Evolutionary conservation across 1,140 invertebrate genomes (phyloP), one percentile per base, ranked within the genome.

Genomic region (Hylaeus anthracinus): DNA sequence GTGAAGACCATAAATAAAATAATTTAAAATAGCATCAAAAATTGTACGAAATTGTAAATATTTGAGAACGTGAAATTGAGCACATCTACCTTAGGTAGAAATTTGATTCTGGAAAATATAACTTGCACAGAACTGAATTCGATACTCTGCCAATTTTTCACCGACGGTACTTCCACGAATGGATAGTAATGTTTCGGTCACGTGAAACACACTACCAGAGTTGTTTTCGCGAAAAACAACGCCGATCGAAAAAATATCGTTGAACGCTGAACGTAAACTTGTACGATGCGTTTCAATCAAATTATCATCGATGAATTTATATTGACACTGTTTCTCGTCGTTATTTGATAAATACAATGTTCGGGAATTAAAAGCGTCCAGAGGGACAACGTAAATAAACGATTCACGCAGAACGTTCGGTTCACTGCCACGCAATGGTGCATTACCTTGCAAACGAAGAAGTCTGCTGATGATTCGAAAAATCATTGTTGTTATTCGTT

Each of bases 231-330:
- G 48, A 26, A 12, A 51, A 73, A 51, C 48, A 63, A 63, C 14
- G 51, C 8, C 14, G 5, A 3, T 0, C 1, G 8, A 69, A 58
- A 76, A 48, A 45, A 26, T 43, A 64, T 5, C 12, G 61, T 39
- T 0, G 12, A 55, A 14, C 6, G 45, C n/a, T 6, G n/a, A 39
- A 37, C 65, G 45, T 5, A 14, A 63, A 61, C 60, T 73, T 73
- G 39, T 14, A 4, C 60, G 2, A 3, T 37, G 26, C 58, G 45
- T n/a, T 60, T 53, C 58, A 73, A 73, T 63, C 37, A 15, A 63
- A 58, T 76, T 37, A 63, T 26, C 14, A 51, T 63, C 58, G 58
- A 72, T 51, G 58, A 63, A 72, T 72, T 63, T 63, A 10, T 71
- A 71, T 58, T 41, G 37, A 56, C 39, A 43, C 53, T 8, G 14